A percentile compares a stretch with the other conserved stretches of the same genome.
These are phyloP conservation scores for Dendrocopos noguchii DNA, from an alignment of 2,113 vertebrate species.

Conservation along the genomic window DNA sequence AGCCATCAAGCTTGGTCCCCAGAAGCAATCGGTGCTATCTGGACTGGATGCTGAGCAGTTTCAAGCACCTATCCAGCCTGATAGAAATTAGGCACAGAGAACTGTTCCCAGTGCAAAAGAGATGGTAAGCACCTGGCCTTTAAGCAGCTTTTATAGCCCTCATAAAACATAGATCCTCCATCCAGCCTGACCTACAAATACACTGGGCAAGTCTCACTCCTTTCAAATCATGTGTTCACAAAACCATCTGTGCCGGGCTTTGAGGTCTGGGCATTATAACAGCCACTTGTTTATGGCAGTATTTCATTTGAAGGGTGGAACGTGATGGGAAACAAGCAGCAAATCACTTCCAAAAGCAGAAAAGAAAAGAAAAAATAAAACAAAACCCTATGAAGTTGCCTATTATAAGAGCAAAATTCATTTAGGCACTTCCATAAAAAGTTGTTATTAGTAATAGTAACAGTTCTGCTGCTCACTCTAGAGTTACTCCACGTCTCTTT, in stretches of 20 bases:
- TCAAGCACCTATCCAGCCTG: background rate
- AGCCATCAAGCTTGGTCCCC: background rate
- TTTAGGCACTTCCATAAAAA: slow-evolving; percentile 27
- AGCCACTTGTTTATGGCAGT: slow-evolving; percentile 14
- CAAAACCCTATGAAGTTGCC: background rate
- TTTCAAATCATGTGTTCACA: slow-evolving; percentile 37
- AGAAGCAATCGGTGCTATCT: background rate
- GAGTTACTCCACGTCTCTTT: slow-evolving; percentile 20
- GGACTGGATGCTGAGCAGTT: background rate
- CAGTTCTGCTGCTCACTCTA: slow-evolving; percentile 2
- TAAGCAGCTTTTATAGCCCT: slow-evolving; percentile 43
- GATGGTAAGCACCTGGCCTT: slow-evolving; percentile 59
- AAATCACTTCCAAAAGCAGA: slow-evolving; percentile 21
- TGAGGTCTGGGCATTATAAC: slow-evolving; percentile 55
- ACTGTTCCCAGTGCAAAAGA: slow-evolving; percentile 22
- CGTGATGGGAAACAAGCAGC: slow-evolving; percentile 33
- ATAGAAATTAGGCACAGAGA: slow-evolving; percentile 4
- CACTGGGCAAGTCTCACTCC: slow-evolving; percentile 20
- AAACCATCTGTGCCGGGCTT: slow-evolving; percentile 47
- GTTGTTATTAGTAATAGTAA: too few species aligned
- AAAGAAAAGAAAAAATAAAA: background rate
- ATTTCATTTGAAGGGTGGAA: slow-evolving; percentile 58
- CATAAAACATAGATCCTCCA: slow-evolving; percentile 50
- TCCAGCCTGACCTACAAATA: slow-evolving; percentile 18
- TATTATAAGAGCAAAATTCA: slow-evolving; percentile 30